Evolutionary conservation across 2,888 invertebrate genomes (phyloP).

Genomic region (Sphaerophoria taeniata): DNA sequence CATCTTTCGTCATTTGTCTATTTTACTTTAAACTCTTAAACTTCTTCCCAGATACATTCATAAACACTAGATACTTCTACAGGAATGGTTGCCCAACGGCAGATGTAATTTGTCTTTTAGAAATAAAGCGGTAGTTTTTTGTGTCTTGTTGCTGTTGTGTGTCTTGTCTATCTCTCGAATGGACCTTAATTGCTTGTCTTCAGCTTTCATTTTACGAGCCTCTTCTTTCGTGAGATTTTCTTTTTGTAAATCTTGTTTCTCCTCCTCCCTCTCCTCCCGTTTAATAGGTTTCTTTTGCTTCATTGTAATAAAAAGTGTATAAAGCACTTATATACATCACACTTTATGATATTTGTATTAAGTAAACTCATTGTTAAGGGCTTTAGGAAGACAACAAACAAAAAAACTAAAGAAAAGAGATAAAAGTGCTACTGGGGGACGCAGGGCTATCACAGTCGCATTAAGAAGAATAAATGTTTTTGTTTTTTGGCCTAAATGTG

Average conservation of each 20-base stretch:
- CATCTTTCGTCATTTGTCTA: slow-evolving; percentile 31
- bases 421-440: slow-evolving; percentile 23
- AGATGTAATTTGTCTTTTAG: slow-evolving; percentile 42
- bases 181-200: slow-evolving; percentile 44
- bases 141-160: too few species aligned
- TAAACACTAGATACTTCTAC: background rate
- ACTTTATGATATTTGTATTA: slow-evolving; percentile 42
- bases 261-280: background rate
- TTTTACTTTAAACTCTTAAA: slow-evolving; percentile 23
- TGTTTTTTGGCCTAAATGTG: slow-evolving; percentile 20
- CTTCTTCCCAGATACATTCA: slow-evolving; percentile 2
- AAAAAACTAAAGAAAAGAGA: background rate
- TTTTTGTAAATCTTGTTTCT: slow-evolving; percentile 7
- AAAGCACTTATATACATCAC: slow-evolving; percentile 42
- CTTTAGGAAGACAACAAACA: slow-evolving; percentile 7
- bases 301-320: slow-evolving; percentile 31
- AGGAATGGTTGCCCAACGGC: slow-evolving; percentile 35
- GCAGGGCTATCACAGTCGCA: slow-evolving; percentile 18
- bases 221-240: slow-evolving; percentile 43
- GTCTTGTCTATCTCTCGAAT: slow-evolving; percentile 2
- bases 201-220: slow-evolving; percentile 23
- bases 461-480: slow-evolving; percentile 16
- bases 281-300: slow-evolving; percentile 36
- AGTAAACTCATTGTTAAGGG: slow-evolving; percentile 33
- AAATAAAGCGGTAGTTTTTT: slow-evolving; percentile 34